phyloP scores from a whole-genome alignment of 2,113 vertebrate genomes.

The Sarotherodon lohbergeri region DNA sequence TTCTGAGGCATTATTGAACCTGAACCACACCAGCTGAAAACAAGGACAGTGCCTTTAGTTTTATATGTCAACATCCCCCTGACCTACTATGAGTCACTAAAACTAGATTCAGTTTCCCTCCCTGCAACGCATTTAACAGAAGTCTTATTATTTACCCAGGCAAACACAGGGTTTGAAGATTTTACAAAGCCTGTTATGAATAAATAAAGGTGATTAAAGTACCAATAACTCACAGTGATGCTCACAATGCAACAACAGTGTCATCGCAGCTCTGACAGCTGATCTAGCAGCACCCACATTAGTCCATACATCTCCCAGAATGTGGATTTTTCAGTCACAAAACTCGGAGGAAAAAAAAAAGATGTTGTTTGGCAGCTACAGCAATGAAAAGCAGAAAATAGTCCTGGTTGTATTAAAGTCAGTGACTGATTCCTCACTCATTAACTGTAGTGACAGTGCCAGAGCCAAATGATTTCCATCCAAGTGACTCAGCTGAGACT shows the following conservation, averaged over 20 bases:
- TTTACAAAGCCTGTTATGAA: background rate
- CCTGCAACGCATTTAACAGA: background rate
- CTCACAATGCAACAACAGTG: background rate
- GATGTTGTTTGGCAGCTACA: background rate
- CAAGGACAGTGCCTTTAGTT: slow-evolving; percentile 82
- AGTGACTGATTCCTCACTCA: background rate
- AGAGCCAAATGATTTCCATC: background rate
- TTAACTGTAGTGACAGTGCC: background rate
- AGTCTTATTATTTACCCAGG: background rate
- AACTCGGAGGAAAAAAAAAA: background rate
- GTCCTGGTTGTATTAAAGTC: background rate
- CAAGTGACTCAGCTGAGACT: background rate
- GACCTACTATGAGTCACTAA: slow-evolving; percentile 57
- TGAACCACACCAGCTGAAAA: slow-evolving; percentile 81
- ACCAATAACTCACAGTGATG: background rate
- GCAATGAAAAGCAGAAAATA: background rate
- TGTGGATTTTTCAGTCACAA: background rate
- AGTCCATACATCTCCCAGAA: background rate
- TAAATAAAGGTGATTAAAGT: background rate
- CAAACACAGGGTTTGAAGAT: background rate
- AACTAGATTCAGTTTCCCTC: slow-evolving; percentile 22
- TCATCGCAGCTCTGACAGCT: background rate
- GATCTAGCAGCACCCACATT: background rate
- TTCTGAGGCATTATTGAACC: slow-evolving; percentile 80
- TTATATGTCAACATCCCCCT: slow-evolving; percentile 56